phyloP scores from a whole-genome alignment of 2,113 vertebrate species.

The Rhombomys opimus region DNA sequence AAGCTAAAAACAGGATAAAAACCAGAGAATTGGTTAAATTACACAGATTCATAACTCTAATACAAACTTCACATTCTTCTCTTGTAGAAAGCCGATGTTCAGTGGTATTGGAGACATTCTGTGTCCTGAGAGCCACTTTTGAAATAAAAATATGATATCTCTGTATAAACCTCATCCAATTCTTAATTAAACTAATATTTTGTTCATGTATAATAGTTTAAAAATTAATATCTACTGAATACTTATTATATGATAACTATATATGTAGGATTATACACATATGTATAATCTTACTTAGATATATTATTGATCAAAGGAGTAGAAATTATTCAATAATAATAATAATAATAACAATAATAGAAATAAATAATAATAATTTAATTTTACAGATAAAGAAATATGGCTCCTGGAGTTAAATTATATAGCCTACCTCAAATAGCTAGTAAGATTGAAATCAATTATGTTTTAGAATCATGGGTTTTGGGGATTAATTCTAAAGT shows the following conservation, averaged over 20 bases:
- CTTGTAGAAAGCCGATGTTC: background rate
- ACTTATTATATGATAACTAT: background rate
- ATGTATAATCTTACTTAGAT: background rate
- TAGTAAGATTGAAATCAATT: background rate
- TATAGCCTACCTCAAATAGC: background rate
- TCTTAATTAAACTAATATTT: slow-evolving; percentile 18
- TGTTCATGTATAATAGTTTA: slow-evolving; percentile 30
- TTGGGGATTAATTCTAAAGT: background rate
- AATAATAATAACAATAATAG: background rate
- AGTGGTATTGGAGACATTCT: background rate
- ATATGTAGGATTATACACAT: background rate
- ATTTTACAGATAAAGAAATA: background rate
- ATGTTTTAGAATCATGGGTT: slow-evolving; percentile 43
- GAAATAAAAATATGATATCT: slow-evolving; percentile 22
- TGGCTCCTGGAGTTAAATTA: background rate
- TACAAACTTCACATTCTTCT: background rate
- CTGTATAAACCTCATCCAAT: background rate
- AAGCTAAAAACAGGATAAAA: slow-evolving; percentile 17
- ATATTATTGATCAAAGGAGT: background rate
- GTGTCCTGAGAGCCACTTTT: background rate
- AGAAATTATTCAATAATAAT: background rate
- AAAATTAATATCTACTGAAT: slow-evolving; percentile 28
- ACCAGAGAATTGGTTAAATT: slow-evolving; percentile 22
- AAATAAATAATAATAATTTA: background rate
- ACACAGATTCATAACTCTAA: background rate